Percentiles rank a stretch among this genome's conserved stretches.
phyloP scores from a whole-genome alignment of 2,797 vertebrate species.

The Ammospiza maritima region DNA sequence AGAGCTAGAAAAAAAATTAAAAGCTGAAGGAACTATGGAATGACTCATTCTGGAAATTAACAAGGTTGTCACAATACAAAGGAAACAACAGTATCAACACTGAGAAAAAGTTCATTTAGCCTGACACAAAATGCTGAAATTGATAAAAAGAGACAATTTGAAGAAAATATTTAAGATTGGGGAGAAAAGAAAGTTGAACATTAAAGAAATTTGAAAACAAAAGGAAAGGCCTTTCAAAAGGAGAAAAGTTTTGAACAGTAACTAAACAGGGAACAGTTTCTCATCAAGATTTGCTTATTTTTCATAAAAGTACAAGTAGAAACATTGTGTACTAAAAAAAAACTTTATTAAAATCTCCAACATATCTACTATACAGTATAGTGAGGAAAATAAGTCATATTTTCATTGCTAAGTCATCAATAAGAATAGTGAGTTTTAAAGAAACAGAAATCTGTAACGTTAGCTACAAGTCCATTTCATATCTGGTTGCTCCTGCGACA shows the following conservation, averaged over 20 bases:
- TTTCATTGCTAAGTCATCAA: neutral
- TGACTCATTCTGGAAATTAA: conserved; percentile 33
- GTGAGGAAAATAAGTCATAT: neutral
- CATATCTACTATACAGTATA: neutral
- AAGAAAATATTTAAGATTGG: neutral
- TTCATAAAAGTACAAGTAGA: neutral
- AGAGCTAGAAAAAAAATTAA: neutral
- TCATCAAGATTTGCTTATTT: neutral
- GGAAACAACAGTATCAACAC: neutral
- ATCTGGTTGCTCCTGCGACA: neutral
- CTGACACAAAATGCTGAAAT: neutral
- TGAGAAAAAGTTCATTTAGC: neutral
- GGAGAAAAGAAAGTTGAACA: neutral
- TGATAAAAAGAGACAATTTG: neutral
- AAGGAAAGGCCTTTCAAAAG: neutral
- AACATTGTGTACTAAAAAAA: neutral
- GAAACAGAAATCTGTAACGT: neutral
- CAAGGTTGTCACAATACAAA: conserved; percentile 16
- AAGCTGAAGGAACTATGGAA: neutral
- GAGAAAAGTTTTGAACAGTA: neutral
- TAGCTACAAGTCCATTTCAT: neutral
- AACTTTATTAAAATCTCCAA: neutral
- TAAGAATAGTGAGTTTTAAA: neutral
- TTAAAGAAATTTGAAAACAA: neutral
- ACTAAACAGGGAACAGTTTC: neutral